phyloP scores from a whole-genome alignment of 92 coral and sea anemone genomes.

The Umimayanthus kanabou region DNA sequence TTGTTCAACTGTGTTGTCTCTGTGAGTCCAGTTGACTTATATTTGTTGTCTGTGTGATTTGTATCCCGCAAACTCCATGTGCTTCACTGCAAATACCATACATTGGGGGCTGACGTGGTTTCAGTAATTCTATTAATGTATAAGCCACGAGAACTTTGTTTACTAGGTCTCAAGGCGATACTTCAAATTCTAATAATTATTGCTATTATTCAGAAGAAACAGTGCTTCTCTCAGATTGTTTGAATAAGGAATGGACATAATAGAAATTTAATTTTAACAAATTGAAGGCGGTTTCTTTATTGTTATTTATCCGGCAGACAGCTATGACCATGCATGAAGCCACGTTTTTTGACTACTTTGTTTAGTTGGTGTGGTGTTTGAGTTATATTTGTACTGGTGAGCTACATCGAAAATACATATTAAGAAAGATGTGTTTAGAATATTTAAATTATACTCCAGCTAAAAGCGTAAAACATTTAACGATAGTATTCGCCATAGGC shows the following conservation, averaged over 20 bases:
- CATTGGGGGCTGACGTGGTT: not conserved
- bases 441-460: not conserved
- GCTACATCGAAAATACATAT: not conserved
- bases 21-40: not conserved
- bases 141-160: slow-evolving; percentile 14
- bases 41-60: not conserved
- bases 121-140: not conserved
- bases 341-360: not conserved
- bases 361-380: not conserved
- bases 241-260: slow-evolving; percentile 40
- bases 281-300: slow-evolving; percentile 39
- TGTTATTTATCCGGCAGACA: not conserved
- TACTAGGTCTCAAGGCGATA: slow-evolving; percentile 9
- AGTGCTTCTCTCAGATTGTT: slow-evolving; percentile 29
- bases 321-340: not conserved
- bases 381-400: no score
- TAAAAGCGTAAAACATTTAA: not conserved
- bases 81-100: not conserved
- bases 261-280: slow-evolving; percentile 42
- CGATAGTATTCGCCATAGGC: not conserved
- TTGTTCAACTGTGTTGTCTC: not conserved
- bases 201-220: slow-evolving; percentile 29
- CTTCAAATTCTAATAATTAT: slow-evolving; percentile 31
- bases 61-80: not conserved
- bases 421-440: not conserved